Evolutionary conservation across 2,888 invertebrate genomes (phyloP).

Genomic region (Tubiluchus corallicola): DNA sequence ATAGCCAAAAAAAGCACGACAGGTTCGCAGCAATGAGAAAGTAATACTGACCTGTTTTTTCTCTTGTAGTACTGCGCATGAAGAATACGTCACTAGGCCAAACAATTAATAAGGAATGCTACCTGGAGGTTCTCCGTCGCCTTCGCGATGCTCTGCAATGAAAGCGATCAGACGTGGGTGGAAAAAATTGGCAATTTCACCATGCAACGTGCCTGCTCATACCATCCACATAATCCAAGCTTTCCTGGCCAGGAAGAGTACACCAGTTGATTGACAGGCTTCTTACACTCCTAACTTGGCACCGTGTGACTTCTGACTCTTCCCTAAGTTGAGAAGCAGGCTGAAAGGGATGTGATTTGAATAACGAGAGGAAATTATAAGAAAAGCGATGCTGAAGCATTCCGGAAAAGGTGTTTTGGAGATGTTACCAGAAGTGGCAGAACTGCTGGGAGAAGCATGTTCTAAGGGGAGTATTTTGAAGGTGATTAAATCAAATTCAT

Average conservation of each 20-base stretch:
- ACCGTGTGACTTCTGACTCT: constrained; percentile 12
- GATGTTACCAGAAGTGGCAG: too few relatives aligned
- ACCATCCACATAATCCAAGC: constrained; percentile 8
- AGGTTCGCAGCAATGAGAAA: too few relatives aligned
- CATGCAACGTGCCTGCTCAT: constrained; percentile 11
- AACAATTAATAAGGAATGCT: constrained; percentile 11
- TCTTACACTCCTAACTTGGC: constrained; percentile 10
- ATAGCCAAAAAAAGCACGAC: too few relatives aligned
- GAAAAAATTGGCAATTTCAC: constrained; percentile 11
- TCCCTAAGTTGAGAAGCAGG: constrained; percentile 11
- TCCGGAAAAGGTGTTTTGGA: too few relatives aligned
- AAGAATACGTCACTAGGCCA: too few relatives aligned
- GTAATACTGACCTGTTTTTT: too few relatives aligned
- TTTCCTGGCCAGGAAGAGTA: constrained; percentile 9
- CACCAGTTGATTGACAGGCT: constrained; percentile 2
- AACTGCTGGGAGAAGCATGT: too few relatives aligned
- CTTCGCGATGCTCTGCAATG: constrained; percentile 12
- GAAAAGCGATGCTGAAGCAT: too few relatives aligned
- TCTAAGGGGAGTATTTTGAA: too few relatives aligned
- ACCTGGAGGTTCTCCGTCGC: constrained; percentile 10
- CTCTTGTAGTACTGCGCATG: too few relatives aligned
- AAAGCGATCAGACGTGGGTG: constrained; percentile 11
- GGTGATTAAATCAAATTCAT: too few relatives aligned
- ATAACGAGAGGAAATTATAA: too few relatives aligned
- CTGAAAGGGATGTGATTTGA: constrained; percentile 11